phyloP scores from a whole-genome alignment of 2,888 invertebrate species.

The Lysandra bellargus region DNA sequence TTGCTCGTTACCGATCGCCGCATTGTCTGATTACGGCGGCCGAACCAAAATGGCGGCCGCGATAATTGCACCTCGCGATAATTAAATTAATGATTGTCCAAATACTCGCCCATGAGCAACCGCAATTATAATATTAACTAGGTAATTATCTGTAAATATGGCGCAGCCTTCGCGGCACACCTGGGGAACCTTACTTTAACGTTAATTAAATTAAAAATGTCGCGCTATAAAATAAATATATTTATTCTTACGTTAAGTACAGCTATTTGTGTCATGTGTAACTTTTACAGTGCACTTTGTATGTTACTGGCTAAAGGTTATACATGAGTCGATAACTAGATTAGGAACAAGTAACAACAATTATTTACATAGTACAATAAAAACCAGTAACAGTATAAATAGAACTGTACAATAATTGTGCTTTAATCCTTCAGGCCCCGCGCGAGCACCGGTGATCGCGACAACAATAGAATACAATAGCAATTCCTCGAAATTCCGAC shows the following conservation, averaged over 20 bases:
- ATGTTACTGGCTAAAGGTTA: not conserved
- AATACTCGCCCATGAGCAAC: constrained; percentile 5
- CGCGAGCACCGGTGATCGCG: no score
- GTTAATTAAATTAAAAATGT: constrained; percentile 18
- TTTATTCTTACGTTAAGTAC: constrained; percentile 1
- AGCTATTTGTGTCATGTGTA: not conserved
- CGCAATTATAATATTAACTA: constrained; percentile 15
- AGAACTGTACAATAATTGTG: not conserved
- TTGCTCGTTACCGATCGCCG: constrained; percentile 26
- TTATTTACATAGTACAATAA: not conserved
- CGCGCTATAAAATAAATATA: constrained; percentile 15
- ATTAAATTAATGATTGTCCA: constrained; percentile 20
- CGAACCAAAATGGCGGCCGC: not conserved
- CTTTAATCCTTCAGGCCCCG: no score
- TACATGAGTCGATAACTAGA: not conserved
- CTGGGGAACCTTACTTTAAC: not conserved
- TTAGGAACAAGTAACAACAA: not conserved
- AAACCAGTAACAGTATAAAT: not conserved
- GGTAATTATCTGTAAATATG: constrained; percentile 15
- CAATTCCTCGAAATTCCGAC: no score
- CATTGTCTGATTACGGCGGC: constrained; percentile 14
- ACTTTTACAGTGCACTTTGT: not conserved
- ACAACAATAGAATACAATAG: no score
- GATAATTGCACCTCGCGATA: constrained; percentile 1
- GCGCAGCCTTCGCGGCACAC: not conserved